A percentile compares a stretch with the other conserved stretches of the same genome.
Evolutionary conservation across 2,888 invertebrate species (phyloP).

Genomic region (Antheraea assamensis): DNA sequence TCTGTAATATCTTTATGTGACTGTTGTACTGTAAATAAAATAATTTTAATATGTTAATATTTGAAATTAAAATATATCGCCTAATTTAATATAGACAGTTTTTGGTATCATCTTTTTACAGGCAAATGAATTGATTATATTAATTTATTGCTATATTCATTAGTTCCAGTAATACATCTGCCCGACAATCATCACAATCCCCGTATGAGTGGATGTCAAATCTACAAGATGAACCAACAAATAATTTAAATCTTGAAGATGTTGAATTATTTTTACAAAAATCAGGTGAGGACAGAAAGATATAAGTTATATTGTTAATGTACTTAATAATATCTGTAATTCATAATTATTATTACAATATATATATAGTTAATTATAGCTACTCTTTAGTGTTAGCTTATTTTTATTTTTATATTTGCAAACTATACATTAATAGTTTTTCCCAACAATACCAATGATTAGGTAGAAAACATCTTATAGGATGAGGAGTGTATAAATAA

Average conservation of each 20-base stretch:
- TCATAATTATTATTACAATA: neutral
- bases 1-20: neutral
- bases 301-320: neutral
- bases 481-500: neutral
- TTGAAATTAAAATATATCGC: neutral
- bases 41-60: too few species aligned
- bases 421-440: neutral
- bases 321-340: neutral
- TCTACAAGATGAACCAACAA: slow-evolving; percentile 61
- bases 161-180: slow-evolving; percentile 56
- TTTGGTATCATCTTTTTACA: neutral
- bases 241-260: slow-evolving; percentile 67
- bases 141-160: slow-evolving; percentile 25
- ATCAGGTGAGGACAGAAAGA: slow-evolving; percentile 44
- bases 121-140: neutral
- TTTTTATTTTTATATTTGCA: neutral
- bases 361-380: neutral
- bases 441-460: too few species aligned
- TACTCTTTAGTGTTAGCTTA: too few species aligned
- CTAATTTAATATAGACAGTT: neutral
- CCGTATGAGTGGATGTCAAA: slow-evolving; percentile 64
- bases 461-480: too few species aligned
- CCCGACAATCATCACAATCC: slow-evolving; percentile 63
- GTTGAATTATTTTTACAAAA: slow-evolving; percentile 72
- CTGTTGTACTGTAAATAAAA: neutral